Conservation (phyloP, 2,113 vertebrate species). For the Semnornis frantzii region DNA sequence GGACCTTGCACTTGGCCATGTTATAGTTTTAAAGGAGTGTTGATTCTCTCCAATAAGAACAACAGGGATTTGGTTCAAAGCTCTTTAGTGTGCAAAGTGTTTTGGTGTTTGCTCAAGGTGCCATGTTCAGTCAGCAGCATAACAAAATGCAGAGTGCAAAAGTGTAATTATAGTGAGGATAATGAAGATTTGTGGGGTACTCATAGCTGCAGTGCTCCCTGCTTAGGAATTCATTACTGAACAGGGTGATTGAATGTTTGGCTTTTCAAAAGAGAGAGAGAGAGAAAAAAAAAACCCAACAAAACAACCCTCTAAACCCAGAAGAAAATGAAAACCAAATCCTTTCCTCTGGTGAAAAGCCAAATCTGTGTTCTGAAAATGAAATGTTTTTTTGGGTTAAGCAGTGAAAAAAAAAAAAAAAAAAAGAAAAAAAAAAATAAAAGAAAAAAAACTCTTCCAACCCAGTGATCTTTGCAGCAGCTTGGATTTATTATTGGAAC, state of each 20-base stretch:
- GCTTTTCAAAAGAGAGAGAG: neutral
- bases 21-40: neutral
- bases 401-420: neutral
- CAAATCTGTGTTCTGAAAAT: constrained; percentile 49
- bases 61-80: neutral
- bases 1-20: too few relatives aligned
- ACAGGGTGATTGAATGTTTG: constrained; percentile 5
- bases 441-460: too few relatives aligned
- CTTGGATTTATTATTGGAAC: constrained; percentile 54
- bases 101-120: constrained; percentile 12
- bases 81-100: neutral
- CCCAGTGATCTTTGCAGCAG: constrained; percentile 37
- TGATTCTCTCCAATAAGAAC: neutral
- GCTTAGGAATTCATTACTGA: neutral
- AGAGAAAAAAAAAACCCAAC: neutral
- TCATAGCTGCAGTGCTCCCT: neutral
- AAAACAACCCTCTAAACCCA: neutral
- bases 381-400: neutral
- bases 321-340: constrained; percentile 32
- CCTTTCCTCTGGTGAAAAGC: constrained; percentile 13
- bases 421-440: too few relatives aligned
- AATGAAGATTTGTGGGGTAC: constrained; percentile 17
- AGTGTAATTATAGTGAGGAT: constrained; percentile 35
- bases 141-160: constrained; percentile 22
- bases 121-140: constrained; percentile 6